Evolutionary conservation across 2,888 invertebrate genomes (phyloP).

Genomic region (Plebejus anna): DNA sequence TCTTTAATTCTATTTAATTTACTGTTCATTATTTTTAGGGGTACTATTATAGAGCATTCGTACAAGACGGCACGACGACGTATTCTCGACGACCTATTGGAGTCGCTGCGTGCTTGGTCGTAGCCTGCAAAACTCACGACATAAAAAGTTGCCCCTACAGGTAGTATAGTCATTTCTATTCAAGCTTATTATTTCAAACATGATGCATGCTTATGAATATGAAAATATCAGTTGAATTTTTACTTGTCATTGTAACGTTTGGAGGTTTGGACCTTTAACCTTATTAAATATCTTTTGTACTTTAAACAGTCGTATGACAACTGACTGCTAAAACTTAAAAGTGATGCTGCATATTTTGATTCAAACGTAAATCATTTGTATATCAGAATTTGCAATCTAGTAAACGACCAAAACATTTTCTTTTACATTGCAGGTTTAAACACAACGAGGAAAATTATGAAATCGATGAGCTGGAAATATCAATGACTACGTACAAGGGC

Average conservation of each 20-base stretch:
- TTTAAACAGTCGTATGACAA: no score
- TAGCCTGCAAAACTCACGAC: constrained; percentile 62
- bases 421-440: constrained; percentile 60
- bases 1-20: background rate
- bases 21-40: constrained; percentile 44
- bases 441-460: constrained; percentile 56
- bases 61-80: constrained; percentile 69
- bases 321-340: background rate
- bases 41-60: constrained; percentile 65
- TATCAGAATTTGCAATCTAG: background rate
- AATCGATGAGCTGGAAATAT: constrained; percentile 67
- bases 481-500: constrained; percentile 59
- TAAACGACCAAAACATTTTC: background rate
- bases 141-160: constrained; percentile 64
- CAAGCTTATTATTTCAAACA: background rate
- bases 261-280: background rate
- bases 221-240: no score
- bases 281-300: background rate
- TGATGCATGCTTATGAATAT: no score
- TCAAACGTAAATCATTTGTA: background rate
- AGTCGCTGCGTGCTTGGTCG: constrained; percentile 55
- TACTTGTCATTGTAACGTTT: no score
- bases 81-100: constrained; percentile 56
- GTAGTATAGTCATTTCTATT: constrained; percentile 42
- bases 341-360: background rate